Base-by-base conservation (phyloP, 2,113 vertebrate species). In the Asarcornis scutulata region DNA sequence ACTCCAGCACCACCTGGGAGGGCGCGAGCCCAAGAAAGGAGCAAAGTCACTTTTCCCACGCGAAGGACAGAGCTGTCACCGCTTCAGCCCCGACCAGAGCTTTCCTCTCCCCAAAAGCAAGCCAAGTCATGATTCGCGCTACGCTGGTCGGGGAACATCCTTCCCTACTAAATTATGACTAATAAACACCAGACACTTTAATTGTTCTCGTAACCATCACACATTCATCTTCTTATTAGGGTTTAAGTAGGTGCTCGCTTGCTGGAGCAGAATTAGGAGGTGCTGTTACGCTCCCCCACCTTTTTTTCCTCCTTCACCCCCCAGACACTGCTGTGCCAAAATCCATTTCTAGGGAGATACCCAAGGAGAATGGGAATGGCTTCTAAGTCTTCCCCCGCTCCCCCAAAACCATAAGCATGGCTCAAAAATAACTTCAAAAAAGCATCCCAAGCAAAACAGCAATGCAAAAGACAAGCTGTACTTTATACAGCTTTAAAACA, bases 1-100 rank as follows among this genome's bases (percentile, higher is more conserved):
- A 99, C 93, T 99, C 99, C 98, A 99, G 96, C 82, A 99, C 99
- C 98, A 99, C 99, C 99, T 99, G 97, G 79, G 85, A 66, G 86
- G 96, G 86, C 91, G 0, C 13, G 87, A 97, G 89, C 79, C 87
- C 89, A 64, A 95, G 75, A 95, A 66, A 95, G 40, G 63, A 94
- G 88, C 83, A 77, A 83, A 90, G 92, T 97, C 95, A 98, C 73
- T 94, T 71, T 89, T 93, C 77, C 88, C 40, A 83, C 50, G 34
- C 26, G 44, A 86, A 96, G 59, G 63, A 83, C 55, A 40, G 12
- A 32, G 58, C 18, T 3, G 3, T 59, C 40, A 63, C 48, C 2
- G 0, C 17, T 74, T 88, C 59, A 44, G 40, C 68, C 69, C 1
- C 0, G 25, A 69, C 67, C 29, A 62, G 72, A 26, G 52, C 31